phyloP scores from a whole-genome alignment of 37 sponge, comb jelly and placozoan genomes.

The Beroe forskalii region DNA sequence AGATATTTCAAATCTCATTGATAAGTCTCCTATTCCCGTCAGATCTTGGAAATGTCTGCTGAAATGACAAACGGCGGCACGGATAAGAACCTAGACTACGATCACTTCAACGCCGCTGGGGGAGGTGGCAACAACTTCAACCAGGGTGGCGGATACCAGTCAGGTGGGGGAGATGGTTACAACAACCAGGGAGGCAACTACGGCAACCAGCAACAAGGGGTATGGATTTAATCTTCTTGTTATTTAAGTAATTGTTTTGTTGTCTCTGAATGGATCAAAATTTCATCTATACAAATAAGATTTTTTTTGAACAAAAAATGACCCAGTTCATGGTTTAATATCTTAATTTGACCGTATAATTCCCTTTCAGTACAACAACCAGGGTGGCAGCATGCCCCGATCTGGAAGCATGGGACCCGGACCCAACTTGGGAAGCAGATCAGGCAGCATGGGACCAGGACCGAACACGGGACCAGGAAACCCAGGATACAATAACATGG shows the following conservation, averaged over 20 bases:
- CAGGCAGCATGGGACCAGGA: neutral
- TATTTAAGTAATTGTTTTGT: no score
- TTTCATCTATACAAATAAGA: no score
- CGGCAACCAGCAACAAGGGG: neutral
- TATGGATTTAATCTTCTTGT: no score
- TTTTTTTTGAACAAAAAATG: no score
- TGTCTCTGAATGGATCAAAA: no score
- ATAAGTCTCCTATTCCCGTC: no score
- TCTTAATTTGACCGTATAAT: no score
- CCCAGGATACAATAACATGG: slow-evolving; percentile 1
- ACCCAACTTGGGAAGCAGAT: neutral
- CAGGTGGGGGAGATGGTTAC: neutral
- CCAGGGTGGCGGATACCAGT: neutral
- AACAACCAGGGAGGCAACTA: neutral
- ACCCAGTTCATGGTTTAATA: no score
- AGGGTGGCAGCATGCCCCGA: neutral
- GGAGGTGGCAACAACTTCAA: neutral
- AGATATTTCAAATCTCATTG: no score
- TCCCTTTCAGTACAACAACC: slow-evolving; percentile 21
- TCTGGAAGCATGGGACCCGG: neutral
- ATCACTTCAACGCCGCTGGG: neutral
- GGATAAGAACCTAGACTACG: slow-evolving; percentile 62
- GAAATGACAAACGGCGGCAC: slow-evolving; percentile 39
- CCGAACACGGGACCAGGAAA: neutral
- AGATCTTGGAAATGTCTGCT: slow-evolving; percentile 53